Percentiles rank a stretch among this genome's conserved stretches.
Evolutionary conservation across 2,888 invertebrate genomes (phyloP).

Genomic region (Seira ritae): DNA sequence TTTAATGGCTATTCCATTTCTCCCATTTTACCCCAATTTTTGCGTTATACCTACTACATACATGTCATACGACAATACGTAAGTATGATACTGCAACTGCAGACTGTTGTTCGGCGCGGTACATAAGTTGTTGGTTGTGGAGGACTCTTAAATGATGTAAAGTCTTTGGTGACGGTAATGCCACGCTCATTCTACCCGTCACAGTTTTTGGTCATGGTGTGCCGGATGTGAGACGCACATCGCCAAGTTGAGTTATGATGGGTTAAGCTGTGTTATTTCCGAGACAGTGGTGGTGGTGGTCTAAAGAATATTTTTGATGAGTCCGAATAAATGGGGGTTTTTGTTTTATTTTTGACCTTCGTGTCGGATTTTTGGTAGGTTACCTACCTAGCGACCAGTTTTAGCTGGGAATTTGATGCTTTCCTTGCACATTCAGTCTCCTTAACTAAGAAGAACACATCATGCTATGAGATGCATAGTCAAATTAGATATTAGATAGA

Average conservation of each 20-base stretch:
- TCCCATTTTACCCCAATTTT: conserved; percentile 34
- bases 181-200: conserved; percentile 45
- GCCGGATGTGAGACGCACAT: background rate
- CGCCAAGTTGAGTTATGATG: background rate
- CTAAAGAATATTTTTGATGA: background rate
- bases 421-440: too few species aligned
- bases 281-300: background rate
- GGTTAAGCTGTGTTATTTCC: background rate
- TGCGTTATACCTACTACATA: background rate
- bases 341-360: too few species aligned
- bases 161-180: conserved; percentile 27
- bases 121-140: background rate
- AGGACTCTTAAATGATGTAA: background rate
- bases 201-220: background rate
- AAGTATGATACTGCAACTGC: too few species aligned
- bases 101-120: too few species aligned
- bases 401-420: too few species aligned
- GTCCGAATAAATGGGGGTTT: too few species aligned
- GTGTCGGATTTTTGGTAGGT: too few species aligned
- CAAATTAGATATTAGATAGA: too few species aligned
- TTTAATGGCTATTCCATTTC: conserved; percentile 55
- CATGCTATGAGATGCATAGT: too few species aligned
- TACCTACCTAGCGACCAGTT: too few species aligned
- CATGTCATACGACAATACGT: background rate
- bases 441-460: too few species aligned